These are phyloP conservation scores for Melolontha melolontha DNA, from an alignment of 2,888 invertebrate genomes.

Conservation along the genomic window DNA sequence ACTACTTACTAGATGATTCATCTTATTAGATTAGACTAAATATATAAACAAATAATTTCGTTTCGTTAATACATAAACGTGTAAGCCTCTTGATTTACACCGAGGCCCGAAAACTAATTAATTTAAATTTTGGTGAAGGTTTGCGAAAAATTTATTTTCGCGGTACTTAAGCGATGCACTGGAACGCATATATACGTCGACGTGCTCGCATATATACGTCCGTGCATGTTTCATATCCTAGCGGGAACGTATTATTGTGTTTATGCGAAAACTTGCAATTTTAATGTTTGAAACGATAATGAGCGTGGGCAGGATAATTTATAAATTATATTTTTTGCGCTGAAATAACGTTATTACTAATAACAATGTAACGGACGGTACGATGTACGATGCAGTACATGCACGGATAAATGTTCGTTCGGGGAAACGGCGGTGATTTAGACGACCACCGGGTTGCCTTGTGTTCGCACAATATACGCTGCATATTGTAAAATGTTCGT, in stretches of 20 bases:
- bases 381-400: constrained; percentile 9
- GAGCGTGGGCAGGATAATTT: neutral
- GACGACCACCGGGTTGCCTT: constrained; percentile 8
- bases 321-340: neutral
- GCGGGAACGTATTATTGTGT: constrained; percentile 39
- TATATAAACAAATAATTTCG: constrained; percentile 29
- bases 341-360: constrained; percentile 4
- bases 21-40: constrained; percentile 12
- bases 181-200: too few relatives aligned
- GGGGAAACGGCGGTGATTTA: constrained; percentile 3
- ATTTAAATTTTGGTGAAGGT: too few relatives aligned
- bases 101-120: too few relatives aligned
- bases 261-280: constrained; percentile 45
- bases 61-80: neutral
- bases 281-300: constrained; percentile 44
- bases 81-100: too few relatives aligned
- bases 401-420: constrained; percentile 28
- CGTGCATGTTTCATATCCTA: constrained; percentile 42
- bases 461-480: constrained; percentile 8
- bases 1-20: constrained; percentile 1
- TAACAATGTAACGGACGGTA: too few relatives aligned
- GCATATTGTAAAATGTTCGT: constrained; percentile 48
- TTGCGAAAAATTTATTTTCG: too few relatives aligned
- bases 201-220: too few relatives aligned
- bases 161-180: too few relatives aligned